phyloP scores from a whole-genome alignment of 2,113 vertebrate genomes.

The Forbesichthys agassizii region DNA sequence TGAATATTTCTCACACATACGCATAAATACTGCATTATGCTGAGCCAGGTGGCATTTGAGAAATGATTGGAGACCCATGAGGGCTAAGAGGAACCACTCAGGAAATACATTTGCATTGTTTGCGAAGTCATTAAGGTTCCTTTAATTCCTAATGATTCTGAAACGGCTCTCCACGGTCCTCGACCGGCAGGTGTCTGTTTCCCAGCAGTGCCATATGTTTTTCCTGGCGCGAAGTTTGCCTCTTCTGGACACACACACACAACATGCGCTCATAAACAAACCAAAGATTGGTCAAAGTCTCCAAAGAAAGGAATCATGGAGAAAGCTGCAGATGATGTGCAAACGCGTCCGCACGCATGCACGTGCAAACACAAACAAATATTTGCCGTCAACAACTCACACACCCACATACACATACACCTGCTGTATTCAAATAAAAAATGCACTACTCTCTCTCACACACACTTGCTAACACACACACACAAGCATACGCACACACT shows the following conservation, averaged over 20 bases:
- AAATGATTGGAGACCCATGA: conserved; percentile 19
- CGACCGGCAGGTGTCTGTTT: conserved; percentile 65
- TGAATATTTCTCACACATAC: background rate
- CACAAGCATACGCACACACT: conserved; percentile 2
- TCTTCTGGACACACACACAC: conserved; percentile 41
- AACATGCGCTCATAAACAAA: conserved; percentile 71
- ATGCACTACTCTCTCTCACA: background rate
- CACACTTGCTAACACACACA: conserved; percentile 25
- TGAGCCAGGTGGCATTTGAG: conserved; percentile 30
- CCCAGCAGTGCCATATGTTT: conserved; percentile 76
- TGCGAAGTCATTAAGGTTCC: conserved; percentile 67
- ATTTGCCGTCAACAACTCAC: background rate
- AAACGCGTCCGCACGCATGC: conserved; percentile 4
- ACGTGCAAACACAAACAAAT: conserved; percentile 3
- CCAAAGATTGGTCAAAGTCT: conserved; percentile 73
- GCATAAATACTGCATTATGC: background rate
- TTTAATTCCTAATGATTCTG: conserved; percentile 72
- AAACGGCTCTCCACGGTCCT: conserved; percentile 54
- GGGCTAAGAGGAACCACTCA: conserved; percentile 48
- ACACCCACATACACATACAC: conserved; percentile 10
- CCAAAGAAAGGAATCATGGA: conserved; percentile 54
- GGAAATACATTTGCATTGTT: conserved; percentile 60
- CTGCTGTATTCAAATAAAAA: no score
- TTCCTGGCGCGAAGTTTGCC: conserved; percentile 64
- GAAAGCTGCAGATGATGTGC: conserved; percentile 43